Evolutionary conservation across 2,888 invertebrate genomes (phyloP), one percentile per base, ranked within the genome.

Genomic region (Drosophila rubida): DNA sequence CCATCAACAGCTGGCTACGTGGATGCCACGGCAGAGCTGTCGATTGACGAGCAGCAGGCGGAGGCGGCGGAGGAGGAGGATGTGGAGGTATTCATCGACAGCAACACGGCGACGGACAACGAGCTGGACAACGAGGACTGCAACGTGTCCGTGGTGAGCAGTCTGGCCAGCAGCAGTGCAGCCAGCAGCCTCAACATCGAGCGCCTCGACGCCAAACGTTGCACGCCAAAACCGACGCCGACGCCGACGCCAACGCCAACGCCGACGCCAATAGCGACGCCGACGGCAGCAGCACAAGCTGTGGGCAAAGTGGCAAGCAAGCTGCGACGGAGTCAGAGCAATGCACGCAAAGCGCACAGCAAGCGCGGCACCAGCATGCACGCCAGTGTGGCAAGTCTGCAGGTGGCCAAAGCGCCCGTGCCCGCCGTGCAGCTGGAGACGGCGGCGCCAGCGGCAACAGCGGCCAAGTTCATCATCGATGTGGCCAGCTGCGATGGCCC

Each of bases 401-500:
- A 63, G 8, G 37, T 57, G 14, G 50, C 51, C 65, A 75, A 64
- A 11, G 67, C 74, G 0, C 50, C 70, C 0, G 13, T 66, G 23
- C 53, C 87, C 0, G 63, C 68, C 3, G 48, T 61, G 13, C 83
- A 83, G 32, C 22, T 87, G 54, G 78, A 80, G 30, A 49, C 75
- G 46, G 53, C 73, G 11, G 39, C 61, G 2, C 45, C 71, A 3
- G 16, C 70, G 4, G 39, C 60, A 1, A 51, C 69, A 2, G 55
- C 82, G 4, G 55, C 82, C 3, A 94, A 94, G 89, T 94, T 96
- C 0, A 95, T 97, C 1, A 92, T 96, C 66, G 97, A 97, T 91
- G 94, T 97, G n/a, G 97, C 97, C 0, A 97, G 96, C 70, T 97
- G 97, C 91, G 97, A 97, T 91, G 97, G 97, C 0, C 97, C 97